Base-by-base conservation (phyloP, 2,113 vertebrate species). In the Serilophus lunatus region DNA sequence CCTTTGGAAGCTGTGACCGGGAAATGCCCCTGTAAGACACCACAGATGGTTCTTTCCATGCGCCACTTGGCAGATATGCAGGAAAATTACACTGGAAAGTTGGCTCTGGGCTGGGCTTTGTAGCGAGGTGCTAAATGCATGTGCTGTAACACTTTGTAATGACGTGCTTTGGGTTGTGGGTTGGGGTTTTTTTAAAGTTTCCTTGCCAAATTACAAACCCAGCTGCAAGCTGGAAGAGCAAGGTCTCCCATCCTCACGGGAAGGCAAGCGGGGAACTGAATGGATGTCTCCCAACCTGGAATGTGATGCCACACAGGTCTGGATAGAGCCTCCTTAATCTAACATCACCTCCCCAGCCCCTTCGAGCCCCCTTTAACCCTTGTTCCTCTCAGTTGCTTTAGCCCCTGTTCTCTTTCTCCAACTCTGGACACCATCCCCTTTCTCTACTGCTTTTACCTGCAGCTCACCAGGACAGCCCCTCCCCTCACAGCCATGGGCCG, bases 41-140 rank as follows among this genome's bases (percentile, higher is more conserved):
- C 18, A 25, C 95, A 93, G 93, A 95, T 93, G 92, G 91, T 61
- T 93, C 36, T 90, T 95, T 94, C 91, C 74, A 64, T 1, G 12
- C 9, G 7, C 69, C 10, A 24, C 64, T 96, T 97, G 97, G 97
- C 96, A 81, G 51, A 63, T 25, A 59, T 29, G 38, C 83, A 90
- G 90, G 96, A 97, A 97, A 97, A 97, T 89, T 47, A 82, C 12
- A 3, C 56, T 83, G 91, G 90, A 94, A 96, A 97, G 66, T 57
- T 83, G 90, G 94, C 90, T 91, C 83, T 95, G 59, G 53, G 64
- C 82, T 82, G 74, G 76, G 53, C 83, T 95, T 69, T 92, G 53
- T 61, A 72, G 84, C 3, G 0, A 97, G 69, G 86, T 9, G 23
- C 93, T 96, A 96, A 90, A 96, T 72, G 65, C 87, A 45, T 74